Evolutionary conservation across 2,888 invertebrate species (phyloP), one percentile per base, ranked within the genome.

Genomic region (Prionchulus punctatus): DNA sequence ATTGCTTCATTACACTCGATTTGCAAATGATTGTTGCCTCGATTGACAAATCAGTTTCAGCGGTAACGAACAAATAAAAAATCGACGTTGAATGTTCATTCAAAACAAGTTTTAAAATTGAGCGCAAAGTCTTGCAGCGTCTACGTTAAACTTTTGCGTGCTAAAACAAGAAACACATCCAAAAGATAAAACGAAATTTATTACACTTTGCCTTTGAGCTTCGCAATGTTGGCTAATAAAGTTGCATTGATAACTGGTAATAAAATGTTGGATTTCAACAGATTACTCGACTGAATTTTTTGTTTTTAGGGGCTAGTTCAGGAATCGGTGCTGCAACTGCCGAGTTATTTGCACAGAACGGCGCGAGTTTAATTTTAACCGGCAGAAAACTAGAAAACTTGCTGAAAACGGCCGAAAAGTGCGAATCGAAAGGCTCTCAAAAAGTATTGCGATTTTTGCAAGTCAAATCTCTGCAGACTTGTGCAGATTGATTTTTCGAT

Each of bases 241-340:
- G 23, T 45, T 23, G 47, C 47, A 7, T 45, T 45, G 23, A 45
- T 45, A 12, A 45, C 47, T 15, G 36, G 36, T 36, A 36, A 36
- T 7, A 18, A 18, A 7, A 12, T 36, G 36, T 7, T 36, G 18
- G 36, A 12, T 18, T 7, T 36, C 18, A 18, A 7, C 7, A 7
- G 7, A 18, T 7, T 7, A 12, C 12, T 7, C 18, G 7, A 12
- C 7, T 36, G 7, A 18, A 18, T 36, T 7, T 7, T 18, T 18
- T 36, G 12, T 7, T 36, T 60, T 30, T 59, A 73, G 86, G 87
- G 53, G 85, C 86, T 0, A 86, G 85, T 71, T 85, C 85, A 23
- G 87, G 87, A 3, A 87, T 88, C 60, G 88, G 88, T 2, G 82
- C 83, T 45, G 84, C 83, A 4, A 84, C 86, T 7, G 86, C 87